Evolutionary conservation across 2,888 invertebrate species (phyloP).

Genomic region (Oasisia sp.): DNA sequence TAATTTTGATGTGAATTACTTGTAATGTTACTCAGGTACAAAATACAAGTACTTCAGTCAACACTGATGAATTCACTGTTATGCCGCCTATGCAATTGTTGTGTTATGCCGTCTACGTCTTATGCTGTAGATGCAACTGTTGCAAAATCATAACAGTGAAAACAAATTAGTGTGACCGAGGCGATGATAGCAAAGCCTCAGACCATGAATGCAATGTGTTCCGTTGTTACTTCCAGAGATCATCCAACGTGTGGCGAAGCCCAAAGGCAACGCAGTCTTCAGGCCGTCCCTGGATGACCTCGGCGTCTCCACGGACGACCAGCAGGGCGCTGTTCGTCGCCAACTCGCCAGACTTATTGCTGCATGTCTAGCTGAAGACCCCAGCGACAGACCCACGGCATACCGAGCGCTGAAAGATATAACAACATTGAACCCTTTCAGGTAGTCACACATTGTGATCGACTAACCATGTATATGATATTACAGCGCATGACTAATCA

Average conservation of each 20-base stretch:
- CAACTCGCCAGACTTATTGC: neutral
- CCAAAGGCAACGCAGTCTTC: conserved; percentile 40
- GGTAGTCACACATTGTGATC: conserved; percentile 29
- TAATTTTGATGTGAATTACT: too few species aligned
- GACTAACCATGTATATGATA: neutral
- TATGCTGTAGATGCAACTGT: neutral
- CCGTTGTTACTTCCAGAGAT: conserved; percentile 47
- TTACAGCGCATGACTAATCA: neutral
- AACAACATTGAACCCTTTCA: conserved; percentile 53
- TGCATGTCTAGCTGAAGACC: conserved; percentile 46
- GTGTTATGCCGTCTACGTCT: too few species aligned
- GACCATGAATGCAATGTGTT: neutral
- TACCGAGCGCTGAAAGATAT: conserved; percentile 49
- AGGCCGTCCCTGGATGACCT: conserved; percentile 45
- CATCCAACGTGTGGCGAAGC: conserved; percentile 44
- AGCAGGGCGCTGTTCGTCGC: neutral
- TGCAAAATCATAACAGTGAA: neutral
- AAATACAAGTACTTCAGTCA: too few species aligned
- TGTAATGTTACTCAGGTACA: too few species aligned
- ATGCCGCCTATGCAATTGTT: too few species aligned
- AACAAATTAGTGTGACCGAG: neutral
- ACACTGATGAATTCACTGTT: too few species aligned
- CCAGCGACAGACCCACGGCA: conserved; percentile 47
- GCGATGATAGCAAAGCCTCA: neutral
- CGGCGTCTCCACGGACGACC: conserved; percentile 24